Evolutionary conservation across 2,113 vertebrate genomes (phyloP), one percentile per base, ranked within the genome.

Genomic region (Anguilla japonica): DNA sequence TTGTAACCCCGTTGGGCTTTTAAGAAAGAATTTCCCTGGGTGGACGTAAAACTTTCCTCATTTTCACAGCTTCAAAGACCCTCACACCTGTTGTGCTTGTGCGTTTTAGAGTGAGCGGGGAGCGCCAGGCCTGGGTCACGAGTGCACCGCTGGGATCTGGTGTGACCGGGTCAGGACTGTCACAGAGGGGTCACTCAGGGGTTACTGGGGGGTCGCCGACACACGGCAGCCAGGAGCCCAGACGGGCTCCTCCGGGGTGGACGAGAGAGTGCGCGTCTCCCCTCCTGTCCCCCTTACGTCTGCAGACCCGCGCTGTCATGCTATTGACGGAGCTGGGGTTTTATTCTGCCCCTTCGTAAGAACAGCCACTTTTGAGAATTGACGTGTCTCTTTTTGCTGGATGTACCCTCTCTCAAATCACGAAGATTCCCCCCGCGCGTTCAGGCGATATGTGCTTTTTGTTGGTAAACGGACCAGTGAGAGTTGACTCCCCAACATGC

Each of bases 151-250:
- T 56, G 18, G 71, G 50, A 29, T 43, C 40, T 43, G 41, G 39
- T 41, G 82, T 85, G 85, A 84, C 90, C 92, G 75, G 89, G 91
- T 91, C 81, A 87, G 87, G 89, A 79, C 34, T 87, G 91, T 94
- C 92, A 93, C 82, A 83, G 60, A 79, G 53, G 90, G 91, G 93
- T 94, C 92, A 89, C 86, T 0, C 40, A 2, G 87, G 88, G 94
- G 94, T 95, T 93, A 94, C 67, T 2, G 88, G 89, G 84, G 89
- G 91, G 94, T 94, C 93, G 93, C 84, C 82, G 5, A 89, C 87
- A 60, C 41, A 79, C 40, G 56, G 34, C 40, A 26, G 34, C 90
- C 88, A 91, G 84, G 82, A 90, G 92, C 87, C 88, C 88, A 91
- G 87, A 88, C 86, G 22, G 89, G 88, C 85, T 41, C 4, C 34